A percentile compares a stretch with the other conserved stretches of the same genome.
Evolutionary conservation across 2,888 invertebrate genomes (phyloP).

Genomic region (Bimastos eiseni): DNA sequence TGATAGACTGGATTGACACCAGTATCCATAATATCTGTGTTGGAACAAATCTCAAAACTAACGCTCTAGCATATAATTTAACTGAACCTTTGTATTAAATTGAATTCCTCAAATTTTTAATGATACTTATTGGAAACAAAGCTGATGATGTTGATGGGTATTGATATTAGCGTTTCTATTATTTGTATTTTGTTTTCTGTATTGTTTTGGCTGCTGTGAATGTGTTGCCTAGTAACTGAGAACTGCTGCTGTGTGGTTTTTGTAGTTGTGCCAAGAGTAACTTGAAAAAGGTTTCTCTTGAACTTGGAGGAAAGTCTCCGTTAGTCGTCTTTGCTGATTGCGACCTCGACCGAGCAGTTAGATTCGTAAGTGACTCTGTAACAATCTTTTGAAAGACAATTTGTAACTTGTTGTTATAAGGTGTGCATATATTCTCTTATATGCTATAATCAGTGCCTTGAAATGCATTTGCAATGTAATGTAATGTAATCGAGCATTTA

Average conservation of each 20-base stretch:
- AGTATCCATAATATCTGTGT: neutral
- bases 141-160: neutral
- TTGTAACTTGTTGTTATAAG: neutral
- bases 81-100: neutral
- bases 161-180: neutral
- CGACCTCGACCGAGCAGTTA: slow-evolving; percentile 88
- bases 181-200: neutral
- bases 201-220: slow-evolving; percentile 26
- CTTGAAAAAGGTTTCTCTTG: slow-evolving; percentile 90
- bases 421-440: neutral
- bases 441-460: neutral
- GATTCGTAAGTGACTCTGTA: slow-evolving; percentile 69
- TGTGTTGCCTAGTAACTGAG: neutral
- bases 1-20: neutral
- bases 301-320: slow-evolving; percentile 93
- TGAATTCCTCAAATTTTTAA: neutral
- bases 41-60: neutral
- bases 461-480: too few species aligned
- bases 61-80: neutral
- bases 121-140: neutral
- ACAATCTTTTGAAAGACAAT: neutral
- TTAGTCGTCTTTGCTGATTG: slow-evolving; percentile 90
- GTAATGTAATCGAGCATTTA: too few species aligned
- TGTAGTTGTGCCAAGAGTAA: slow-evolving; percentile 67
- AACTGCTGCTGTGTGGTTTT: neutral